Percentiles rank a stretch among this genome's conserved stretches.
Evolutionary conservation across 1,140 invertebrate species (phyloP).

Genomic region (Scaptomyza pallida): DNA sequence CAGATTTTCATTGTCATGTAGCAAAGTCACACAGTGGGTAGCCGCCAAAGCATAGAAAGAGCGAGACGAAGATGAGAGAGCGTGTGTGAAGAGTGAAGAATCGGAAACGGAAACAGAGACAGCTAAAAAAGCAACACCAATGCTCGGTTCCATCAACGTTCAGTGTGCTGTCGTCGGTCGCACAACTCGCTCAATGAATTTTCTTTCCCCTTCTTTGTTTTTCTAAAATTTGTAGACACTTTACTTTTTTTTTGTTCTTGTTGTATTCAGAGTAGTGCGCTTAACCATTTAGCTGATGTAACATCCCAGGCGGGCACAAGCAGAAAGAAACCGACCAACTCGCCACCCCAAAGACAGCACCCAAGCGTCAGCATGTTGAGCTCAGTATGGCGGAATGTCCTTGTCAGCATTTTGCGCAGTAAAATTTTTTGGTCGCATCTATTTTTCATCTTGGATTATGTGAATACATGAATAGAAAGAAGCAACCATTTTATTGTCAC

Average conservation of each 20-base stretch:
- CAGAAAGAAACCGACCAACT: background rate
- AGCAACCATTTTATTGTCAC: conserved; percentile 76
- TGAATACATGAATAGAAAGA: conserved; percentile 74
- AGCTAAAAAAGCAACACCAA: conserved; percentile 58
- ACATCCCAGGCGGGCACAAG: conserved; percentile 55
- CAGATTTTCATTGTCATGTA: conserved; percentile 80
- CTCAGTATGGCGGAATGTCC: conserved; percentile 55
- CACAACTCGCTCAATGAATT: conserved; percentile 13
- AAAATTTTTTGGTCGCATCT: conserved; percentile 76
- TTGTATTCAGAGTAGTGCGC: conserved; percentile 63
- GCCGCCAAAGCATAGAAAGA: conserved; percentile 20
- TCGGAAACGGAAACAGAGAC: conserved; percentile 26
- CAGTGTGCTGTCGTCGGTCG: conserved; percentile 54
- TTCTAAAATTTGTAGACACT: conserved; percentile 65
- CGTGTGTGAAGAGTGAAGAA: conserved; percentile 18
- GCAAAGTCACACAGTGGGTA: conserved; percentile 64
- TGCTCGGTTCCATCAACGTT: conserved; percentile 60
- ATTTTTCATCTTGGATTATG: conserved; percentile 82
- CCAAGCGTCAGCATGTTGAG: conserved; percentile 31
- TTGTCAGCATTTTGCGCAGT: conserved; percentile 80
- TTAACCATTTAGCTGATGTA: conserved; percentile 82
- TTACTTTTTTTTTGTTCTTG: conserved; percentile 31
- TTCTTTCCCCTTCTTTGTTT: conserved; percentile 46
- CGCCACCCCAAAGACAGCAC: conserved; percentile 6
- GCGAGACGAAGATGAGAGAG: conserved; percentile 4